Conservation (phyloP, 2,888 invertebrate species). For the Amiota minor region DNA sequence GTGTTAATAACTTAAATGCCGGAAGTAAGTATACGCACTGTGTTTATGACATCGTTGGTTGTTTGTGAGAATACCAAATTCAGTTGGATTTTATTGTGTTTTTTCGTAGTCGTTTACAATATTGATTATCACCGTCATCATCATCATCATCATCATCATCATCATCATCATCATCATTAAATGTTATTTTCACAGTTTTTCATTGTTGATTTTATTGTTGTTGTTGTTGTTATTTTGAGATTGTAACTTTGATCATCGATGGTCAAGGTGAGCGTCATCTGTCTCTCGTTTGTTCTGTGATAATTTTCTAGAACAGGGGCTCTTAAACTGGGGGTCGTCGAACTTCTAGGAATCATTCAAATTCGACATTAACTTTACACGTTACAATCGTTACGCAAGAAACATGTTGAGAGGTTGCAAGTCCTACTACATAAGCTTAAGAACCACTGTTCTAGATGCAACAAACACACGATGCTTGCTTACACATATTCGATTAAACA, state of each 20-base stretch:
- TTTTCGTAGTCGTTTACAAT: slow-evolving; percentile 1
- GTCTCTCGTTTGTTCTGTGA: too few relatives aligned
- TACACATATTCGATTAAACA: slow-evolving; percentile 7
- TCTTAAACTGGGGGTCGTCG: too few relatives aligned
- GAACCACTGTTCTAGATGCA: neutral
- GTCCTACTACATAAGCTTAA: too few relatives aligned
- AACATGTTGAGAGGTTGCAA: too few relatives aligned
- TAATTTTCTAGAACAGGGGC: too few relatives aligned
- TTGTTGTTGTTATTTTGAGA: neutral
- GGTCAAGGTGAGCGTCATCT: slow-evolving; percentile 25
- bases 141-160: neutral
- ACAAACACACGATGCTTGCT: neutral
- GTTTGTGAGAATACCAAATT: neutral
- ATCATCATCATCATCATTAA: neutral
- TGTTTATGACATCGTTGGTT: slow-evolving; percentile 7
- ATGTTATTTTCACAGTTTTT: neutral
- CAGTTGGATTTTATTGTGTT: neutral
- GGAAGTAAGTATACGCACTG: slow-evolving; percentile 58
- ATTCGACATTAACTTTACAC: too few relatives aligned
- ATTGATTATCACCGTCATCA: slow-evolving; percentile 7
- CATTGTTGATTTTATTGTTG: neutral
- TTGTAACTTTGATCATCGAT: slow-evolving; percentile 23
- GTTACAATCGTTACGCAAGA: too few relatives aligned
- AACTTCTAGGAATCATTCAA: too few relatives aligned
- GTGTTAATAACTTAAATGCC: slow-evolving; percentile 48